Evolutionary conservation across 2,113 vertebrate genomes (phyloP).

Genomic region (Melozone crissalis): DNA sequence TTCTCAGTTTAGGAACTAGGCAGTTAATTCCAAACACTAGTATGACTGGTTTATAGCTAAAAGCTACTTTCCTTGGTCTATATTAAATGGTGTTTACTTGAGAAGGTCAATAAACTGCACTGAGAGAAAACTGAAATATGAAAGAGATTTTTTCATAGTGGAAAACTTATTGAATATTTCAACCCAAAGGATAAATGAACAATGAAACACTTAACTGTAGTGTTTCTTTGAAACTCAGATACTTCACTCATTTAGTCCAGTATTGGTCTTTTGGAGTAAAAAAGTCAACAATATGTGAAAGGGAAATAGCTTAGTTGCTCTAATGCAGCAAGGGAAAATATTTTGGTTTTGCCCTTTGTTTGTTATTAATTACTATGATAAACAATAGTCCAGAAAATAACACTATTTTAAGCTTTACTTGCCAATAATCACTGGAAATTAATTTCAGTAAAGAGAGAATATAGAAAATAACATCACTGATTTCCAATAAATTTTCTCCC

Average conservation of each 20-base stretch:
- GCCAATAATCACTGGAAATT: not conserved
- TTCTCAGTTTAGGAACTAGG: not conserved
- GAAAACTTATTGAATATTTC: slow-evolving; percentile 6
- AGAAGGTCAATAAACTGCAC: not conserved
- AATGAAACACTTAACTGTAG: not conserved
- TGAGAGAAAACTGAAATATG: not conserved
- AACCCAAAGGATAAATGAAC: not conserved
- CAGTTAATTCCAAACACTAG: not conserved
- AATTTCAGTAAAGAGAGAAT: not conserved
- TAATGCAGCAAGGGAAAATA: not conserved
- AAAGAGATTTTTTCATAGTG: not conserved
- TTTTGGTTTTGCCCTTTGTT: not conserved
- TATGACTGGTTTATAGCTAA: not conserved
- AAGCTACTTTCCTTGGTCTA: not conserved
- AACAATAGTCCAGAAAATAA: not conserved
- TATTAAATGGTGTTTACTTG: not conserved
- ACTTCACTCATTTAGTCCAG: not conserved
- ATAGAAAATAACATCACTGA: not conserved
- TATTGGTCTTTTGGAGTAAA: not conserved
- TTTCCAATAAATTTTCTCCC: not conserved
- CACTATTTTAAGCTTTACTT: not conserved
- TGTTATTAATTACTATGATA: not conserved
- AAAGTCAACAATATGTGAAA: not conserved
- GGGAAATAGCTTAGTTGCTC: not conserved
- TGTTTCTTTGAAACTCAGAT: not conserved